phyloP scores from a whole-genome alignment of 1,140 invertebrate species.

The Diprion similis region DNA sequence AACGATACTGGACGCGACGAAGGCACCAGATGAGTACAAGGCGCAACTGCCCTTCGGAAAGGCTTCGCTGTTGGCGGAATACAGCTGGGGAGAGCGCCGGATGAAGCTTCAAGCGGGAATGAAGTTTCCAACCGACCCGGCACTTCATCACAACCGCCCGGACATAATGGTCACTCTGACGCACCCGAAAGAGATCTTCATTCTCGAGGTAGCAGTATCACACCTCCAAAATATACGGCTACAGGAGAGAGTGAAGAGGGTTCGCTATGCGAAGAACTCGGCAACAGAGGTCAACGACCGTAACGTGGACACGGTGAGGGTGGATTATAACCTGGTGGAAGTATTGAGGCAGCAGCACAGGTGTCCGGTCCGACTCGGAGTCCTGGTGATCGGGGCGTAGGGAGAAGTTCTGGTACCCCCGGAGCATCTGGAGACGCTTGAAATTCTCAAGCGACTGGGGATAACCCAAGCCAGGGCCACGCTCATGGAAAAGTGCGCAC shows the following conservation, averaged over 20 bases:
- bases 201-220: constrained; percentile 18
- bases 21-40: neutral
- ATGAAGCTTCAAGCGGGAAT: neutral
- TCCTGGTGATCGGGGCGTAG: constrained; percentile 8
- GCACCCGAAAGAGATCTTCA: neutral
- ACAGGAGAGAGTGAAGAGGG: constrained; percentile 12
- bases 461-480: neutral
- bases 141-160: neutral
- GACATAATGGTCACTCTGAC: neutral
- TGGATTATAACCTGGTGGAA: neutral
- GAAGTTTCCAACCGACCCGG: too few relatives aligned
- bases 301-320: neutral
- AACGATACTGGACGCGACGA: neutral
- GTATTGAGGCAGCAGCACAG: neutral
- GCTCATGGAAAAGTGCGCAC: neutral
- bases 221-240: constrained; percentile 11
- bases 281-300: neutral
- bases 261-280: constrained; percentile 14
- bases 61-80: too few relatives aligned
- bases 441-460: neutral
- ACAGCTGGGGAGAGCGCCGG: too few relatives aligned
- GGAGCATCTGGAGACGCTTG: neutral
- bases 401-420: constrained; percentile 5
- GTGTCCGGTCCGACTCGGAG: constrained; percentile 14
- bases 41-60: too few relatives aligned